Conservation (phyloP, 2,888 invertebrate genomes). For the Baronia brevicornis region DNA sequence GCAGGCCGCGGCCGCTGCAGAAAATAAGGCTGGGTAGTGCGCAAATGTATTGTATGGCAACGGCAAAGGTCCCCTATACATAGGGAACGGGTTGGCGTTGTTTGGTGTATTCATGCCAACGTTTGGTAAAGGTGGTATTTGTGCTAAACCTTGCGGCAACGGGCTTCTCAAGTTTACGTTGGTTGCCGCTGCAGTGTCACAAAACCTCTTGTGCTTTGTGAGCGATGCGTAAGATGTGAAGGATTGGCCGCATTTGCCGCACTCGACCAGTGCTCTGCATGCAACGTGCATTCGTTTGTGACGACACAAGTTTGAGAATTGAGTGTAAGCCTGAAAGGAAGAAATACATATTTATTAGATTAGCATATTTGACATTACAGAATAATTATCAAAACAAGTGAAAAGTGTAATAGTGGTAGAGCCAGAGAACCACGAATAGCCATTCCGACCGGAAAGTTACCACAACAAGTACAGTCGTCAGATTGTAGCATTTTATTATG, state of each 20-base stretch:
- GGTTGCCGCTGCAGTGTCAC: constrained; percentile 84
- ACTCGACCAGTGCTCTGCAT: constrained; percentile 95
- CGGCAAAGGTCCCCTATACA: constrained; percentile 80
- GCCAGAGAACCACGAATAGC: background rate
- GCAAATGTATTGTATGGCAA: constrained; percentile 80
- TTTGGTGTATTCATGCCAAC: constrained; percentile 60
- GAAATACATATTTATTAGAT: constrained; percentile 20
- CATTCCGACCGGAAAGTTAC: too few relatives aligned
- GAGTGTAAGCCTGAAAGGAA: constrained; percentile 90
- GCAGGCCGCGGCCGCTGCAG: constrained; percentile 64
- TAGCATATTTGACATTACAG: too few relatives aligned
- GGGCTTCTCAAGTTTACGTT: constrained; percentile 63
- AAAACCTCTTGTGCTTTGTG: constrained; percentile 96
- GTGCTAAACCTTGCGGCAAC: constrained; percentile 55
- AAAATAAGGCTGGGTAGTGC: constrained; percentile 74
- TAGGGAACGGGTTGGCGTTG: constrained; percentile 79
- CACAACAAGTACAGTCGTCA: too few relatives aligned
- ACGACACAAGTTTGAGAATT: constrained; percentile 99
- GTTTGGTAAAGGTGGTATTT: constrained; percentile 56
- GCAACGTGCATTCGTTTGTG: constrained; percentile 99
- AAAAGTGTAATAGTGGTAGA: background rate
- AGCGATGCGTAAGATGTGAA: constrained; percentile 94
- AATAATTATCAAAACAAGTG: background rate
- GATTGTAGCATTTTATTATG: too few relatives aligned
- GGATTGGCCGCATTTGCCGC: constrained; percentile 94